These are phyloP conservation scores for Tenrec ecaudatus DNA, from an alignment of 2,113 vertebrate genomes.

Conservation along the genomic window DNA sequence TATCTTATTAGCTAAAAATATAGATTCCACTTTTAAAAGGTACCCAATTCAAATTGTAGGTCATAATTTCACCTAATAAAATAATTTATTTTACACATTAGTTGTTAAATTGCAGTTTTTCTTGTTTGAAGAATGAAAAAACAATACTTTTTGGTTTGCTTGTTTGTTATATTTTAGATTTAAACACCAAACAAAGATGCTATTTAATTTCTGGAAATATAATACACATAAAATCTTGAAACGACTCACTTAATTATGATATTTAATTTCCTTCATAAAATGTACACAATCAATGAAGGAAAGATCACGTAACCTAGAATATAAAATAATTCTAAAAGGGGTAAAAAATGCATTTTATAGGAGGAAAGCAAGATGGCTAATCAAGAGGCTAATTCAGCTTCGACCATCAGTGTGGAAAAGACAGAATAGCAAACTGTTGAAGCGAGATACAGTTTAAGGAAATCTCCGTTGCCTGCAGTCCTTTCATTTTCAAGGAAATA, in stretches of 20 bases:
- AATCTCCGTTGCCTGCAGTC: neutral
- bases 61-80: slow-evolving; percentile 56
- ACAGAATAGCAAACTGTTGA: neutral
- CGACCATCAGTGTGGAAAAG: neutral
- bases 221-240: slow-evolving; percentile 57
- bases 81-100: slow-evolving; percentile 30
- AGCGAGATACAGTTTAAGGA: too few species aligned
- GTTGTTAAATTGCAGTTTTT: neutral
- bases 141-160: slow-evolving; percentile 16
- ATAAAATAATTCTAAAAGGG: slow-evolving; percentile 9
- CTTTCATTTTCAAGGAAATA: neutral
- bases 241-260: slow-evolving; percentile 33
- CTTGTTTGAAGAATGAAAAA: neutral
- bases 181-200: slow-evolving; percentile 73
- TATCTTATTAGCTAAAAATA: slow-evolving; percentile 43
- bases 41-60: neutral
- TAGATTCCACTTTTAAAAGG: slow-evolving; percentile 42
- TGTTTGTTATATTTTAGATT: slow-evolving; percentile 35
- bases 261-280: slow-evolving; percentile 56
- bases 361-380: neutral
- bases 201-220: slow-evolving; percentile 57
- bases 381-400: neutral
- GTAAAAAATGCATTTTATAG: neutral
- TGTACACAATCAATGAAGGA: slow-evolving; percentile 27
- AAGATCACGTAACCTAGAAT: neutral